Percentiles rank a stretch among this genome's conserved stretches.
Evolutionary conservation across 2,888 invertebrate genomes (phyloP).

Genomic region (Apantesis nais): DNA sequence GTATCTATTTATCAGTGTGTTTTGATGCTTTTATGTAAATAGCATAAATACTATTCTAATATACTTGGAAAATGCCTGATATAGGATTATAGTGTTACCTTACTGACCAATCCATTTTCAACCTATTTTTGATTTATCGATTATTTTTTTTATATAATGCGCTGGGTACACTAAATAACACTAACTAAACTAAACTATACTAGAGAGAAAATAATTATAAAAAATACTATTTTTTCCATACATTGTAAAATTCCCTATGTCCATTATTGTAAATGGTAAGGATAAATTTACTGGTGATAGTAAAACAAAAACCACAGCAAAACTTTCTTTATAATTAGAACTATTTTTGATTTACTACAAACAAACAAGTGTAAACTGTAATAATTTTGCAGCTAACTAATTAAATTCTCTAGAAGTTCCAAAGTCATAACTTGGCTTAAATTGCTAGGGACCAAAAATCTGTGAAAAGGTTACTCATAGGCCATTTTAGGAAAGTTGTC

Average conservation of each 20-base stretch:
- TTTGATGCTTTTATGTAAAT: too few relatives aligned
- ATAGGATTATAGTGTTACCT: too few relatives aligned
- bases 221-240: not conserved
- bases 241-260: not conserved
- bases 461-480: constrained; percentile 44
- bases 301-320: not conserved
- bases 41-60: too few relatives aligned
- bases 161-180: too few relatives aligned
- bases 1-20: too few relatives aligned
- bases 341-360: constrained; percentile 15
- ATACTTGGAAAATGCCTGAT: too few relatives aligned
- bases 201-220: too few relatives aligned
- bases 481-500: constrained; percentile 44
- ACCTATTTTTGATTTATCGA: too few relatives aligned
- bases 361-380: constrained; percentile 34
- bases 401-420: constrained; percentile 29
- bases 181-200: too few relatives aligned
- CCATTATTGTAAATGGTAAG: not conserved
- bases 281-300: not conserved
- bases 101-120: too few relatives aligned
- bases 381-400: constrained; percentile 38
- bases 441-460: constrained; percentile 33
- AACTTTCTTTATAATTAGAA: not conserved
- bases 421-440: constrained; percentile 32
- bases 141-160: too few relatives aligned